Evolutionary conservation across 2,113 vertebrate species (phyloP).

Genomic region (Murina feae): DNA sequence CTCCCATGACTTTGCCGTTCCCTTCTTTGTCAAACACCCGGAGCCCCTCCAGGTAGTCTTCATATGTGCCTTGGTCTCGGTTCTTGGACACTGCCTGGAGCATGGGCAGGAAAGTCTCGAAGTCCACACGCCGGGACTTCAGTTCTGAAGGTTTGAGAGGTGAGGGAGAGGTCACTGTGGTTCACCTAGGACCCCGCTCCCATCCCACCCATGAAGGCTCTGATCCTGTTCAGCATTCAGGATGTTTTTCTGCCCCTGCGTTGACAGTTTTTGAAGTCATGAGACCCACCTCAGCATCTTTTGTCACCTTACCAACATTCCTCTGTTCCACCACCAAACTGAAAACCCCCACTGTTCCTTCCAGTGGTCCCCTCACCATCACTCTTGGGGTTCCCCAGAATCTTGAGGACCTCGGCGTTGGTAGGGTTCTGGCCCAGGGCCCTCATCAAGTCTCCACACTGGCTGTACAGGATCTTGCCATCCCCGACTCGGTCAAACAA

Average conservation of each 20-base stretch:
- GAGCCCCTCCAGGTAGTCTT: conserved; percentile 89
- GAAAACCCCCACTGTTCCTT: neutral
- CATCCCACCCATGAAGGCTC: neutral
- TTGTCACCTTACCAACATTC: neutral
- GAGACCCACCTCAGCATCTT: neutral
- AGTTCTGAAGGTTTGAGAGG: conserved; percentile 80
- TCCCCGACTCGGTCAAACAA: conserved; percentile 77
- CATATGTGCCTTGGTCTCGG: conserved; percentile 85
- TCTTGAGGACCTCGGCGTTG: conserved; percentile 76
- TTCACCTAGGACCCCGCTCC: neutral
- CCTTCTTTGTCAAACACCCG: conserved; percentile 93
- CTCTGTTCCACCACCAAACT: neutral
- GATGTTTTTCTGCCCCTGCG: neutral
- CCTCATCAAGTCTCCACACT: conserved; percentile 79
- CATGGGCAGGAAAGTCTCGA: conserved; percentile 91
- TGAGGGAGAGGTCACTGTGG: neutral
- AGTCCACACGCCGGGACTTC: conserved; percentile 86
- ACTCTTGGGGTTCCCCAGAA: conserved; percentile 77
- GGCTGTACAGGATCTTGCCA: conserved; percentile 77
- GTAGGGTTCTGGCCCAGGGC: conserved; percentile 80
- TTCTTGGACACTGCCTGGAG: conserved; percentile 86
- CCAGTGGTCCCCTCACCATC: conserved; percentile 67
- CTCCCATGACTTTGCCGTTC: conserved; percentile 96
- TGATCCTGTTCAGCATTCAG: neutral
- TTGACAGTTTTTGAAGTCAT: neutral